These are phyloP conservation scores for Coluber constrictor DNA, from an alignment of 2,797 vertebrate genomes.

Conservation along the genomic window DNA sequence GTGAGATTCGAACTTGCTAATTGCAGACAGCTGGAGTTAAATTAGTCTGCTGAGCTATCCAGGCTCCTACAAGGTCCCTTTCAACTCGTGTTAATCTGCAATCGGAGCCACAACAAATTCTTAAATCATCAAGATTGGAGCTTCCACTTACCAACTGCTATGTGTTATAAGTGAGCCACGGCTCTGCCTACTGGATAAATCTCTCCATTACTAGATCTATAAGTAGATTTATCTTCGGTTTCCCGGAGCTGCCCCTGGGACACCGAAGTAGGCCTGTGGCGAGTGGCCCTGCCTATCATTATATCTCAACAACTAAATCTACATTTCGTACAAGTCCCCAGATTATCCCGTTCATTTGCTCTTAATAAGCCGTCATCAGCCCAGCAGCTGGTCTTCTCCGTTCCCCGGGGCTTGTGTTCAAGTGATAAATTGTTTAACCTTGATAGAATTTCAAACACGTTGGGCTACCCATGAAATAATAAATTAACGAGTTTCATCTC, in stretches of 20 bases:
- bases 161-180: not conserved
- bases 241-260: not conserved
- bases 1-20: no score
- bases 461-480: conserved; percentile 27
- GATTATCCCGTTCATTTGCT: conserved; percentile 29
- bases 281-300: conserved; percentile 28
- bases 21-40: no score
- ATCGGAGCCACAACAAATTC: not conserved
- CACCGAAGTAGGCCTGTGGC: not conserved
- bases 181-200: not conserved
- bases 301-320: conserved; percentile 40
- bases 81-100: no score
- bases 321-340: conserved; percentile 51
- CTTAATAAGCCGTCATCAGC: conserved; percentile 42
- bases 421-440: conserved; percentile 55
- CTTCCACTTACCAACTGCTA: not conserved
- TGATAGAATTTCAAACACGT: not conserved
- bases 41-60: no score
- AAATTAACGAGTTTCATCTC: conserved; percentile 47
- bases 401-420: conserved; percentile 16
- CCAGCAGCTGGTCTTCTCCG: conserved; percentile 33
- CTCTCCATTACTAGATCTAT: not conserved
- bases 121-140: not conserved
- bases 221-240: not conserved
- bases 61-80: no score